Evolutionary conservation across 2,113 vertebrate species (phyloP).

Genomic region (Strigops habroptila): DNA sequence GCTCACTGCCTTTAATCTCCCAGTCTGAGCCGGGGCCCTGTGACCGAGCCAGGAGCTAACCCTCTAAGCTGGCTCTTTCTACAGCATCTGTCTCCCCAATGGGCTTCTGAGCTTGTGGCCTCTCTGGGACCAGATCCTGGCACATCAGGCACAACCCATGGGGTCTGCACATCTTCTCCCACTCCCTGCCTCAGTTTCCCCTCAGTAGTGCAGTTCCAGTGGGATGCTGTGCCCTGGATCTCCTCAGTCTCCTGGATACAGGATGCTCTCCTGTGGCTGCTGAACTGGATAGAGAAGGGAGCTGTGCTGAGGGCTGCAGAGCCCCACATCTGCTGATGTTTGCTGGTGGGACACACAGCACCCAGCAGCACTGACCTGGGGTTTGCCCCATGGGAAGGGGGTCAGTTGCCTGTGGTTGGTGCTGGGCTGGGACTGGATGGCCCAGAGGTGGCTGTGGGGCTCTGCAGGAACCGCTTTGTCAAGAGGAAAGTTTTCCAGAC

Average conservation of each 20-base stretch:
- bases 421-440: not conserved
- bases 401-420: accelerated
- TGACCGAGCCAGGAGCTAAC: not conserved
- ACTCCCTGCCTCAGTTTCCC: not conserved
- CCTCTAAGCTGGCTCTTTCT: not conserved
- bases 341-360: not conserved
- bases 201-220: not conserved
- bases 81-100: not conserved
- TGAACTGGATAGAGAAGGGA: not conserved
- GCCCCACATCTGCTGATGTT: not conserved
- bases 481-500: not conserved
- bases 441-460: too few relatives aligned
- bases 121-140: not conserved
- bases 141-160: not conserved
- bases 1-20: not conserved
- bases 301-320: accelerated
- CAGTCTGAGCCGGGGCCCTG: not conserved
- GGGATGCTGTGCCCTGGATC: not conserved
- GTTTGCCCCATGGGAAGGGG: not conserved
- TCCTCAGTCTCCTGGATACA: accelerated
- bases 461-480: not conserved
- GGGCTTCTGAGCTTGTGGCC: not conserved
- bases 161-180: not conserved
- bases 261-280: not conserved
- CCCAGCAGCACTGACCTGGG: not conserved